A percentile compares a stretch with the other conserved stretches of the same genome.
Evolutionary conservation across 2,113 vertebrate species (phyloP).

Genomic region (Ptyas mucosa): DNA sequence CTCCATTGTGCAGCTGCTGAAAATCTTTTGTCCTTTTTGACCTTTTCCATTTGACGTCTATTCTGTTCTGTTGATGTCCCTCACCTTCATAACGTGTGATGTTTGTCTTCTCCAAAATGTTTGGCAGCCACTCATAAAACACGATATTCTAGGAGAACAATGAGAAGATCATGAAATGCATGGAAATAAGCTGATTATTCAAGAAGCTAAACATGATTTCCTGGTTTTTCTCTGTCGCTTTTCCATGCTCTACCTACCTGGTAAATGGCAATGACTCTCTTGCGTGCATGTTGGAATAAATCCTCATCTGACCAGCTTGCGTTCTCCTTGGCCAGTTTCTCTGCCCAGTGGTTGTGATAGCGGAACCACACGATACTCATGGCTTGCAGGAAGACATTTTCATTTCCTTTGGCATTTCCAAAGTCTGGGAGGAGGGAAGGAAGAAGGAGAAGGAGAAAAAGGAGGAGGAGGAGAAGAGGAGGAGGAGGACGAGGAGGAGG

Average conservation of each 20-base stretch:
- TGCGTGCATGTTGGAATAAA: conserved; percentile 87
- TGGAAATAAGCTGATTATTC: neutral
- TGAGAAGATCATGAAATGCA: neutral
- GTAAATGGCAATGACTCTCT: conserved; percentile 83
- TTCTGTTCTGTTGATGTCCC: neutral
- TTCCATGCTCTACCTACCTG: conserved; percentile 74
- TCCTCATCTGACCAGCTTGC: conserved; percentile 84
- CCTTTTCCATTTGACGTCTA: neutral
- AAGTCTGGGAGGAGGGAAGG: conserved; percentile 71
- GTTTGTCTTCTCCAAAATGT: conserved; percentile 57
- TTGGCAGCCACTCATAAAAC: conserved; percentile 89
- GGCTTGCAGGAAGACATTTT: conserved; percentile 85
- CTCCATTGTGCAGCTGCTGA: neutral
- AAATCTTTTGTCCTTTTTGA: neutral
- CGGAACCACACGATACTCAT: conserved; percentile 88
- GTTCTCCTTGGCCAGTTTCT: conserved; percentile 62
- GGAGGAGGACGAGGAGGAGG: too few species aligned
- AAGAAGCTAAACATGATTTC: neutral
- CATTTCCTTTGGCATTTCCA: conserved; percentile 87
- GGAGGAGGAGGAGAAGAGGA: neutral
- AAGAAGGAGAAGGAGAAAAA: neutral
- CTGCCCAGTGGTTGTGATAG: conserved; percentile 86
- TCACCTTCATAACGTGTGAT: conserved; percentile 76
- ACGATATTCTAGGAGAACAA: conserved; percentile 75
- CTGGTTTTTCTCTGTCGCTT: neutral